Conservation (phyloP, 2,797 vertebrate species). For the Fringilla coelebs region DNA sequence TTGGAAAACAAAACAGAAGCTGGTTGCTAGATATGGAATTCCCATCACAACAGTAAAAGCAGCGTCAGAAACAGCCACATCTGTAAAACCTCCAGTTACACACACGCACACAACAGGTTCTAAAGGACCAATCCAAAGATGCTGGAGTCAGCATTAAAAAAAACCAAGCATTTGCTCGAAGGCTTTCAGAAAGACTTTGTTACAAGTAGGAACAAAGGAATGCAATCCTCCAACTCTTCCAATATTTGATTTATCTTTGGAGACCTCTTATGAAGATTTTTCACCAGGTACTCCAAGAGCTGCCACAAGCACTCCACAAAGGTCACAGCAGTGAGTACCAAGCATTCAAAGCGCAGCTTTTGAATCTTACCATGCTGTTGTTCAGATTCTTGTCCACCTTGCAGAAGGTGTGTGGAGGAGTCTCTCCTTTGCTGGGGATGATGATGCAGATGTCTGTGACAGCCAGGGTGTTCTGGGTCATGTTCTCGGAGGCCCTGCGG, state of each 20-base stretch:
- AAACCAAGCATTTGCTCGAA: neutral
- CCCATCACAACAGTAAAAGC: neutral
- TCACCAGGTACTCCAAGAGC: neutral
- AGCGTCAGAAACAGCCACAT: neutral
- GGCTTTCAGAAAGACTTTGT: neutral
- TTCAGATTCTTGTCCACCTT: constrained; percentile 98
- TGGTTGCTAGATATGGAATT: neutral
- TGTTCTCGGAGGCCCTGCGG: constrained; percentile 89
- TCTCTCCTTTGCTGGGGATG: constrained; percentile 94
- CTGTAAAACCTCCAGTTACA: neutral
- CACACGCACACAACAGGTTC: neutral
- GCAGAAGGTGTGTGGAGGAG: constrained; percentile 95
- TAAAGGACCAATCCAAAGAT: neutral
- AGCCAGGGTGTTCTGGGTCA: constrained; percentile 89
- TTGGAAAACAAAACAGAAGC: neutral
- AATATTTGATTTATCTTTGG: neutral
- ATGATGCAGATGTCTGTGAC: constrained; percentile 98
- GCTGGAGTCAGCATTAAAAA: neutral
- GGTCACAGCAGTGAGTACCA: accelerated
- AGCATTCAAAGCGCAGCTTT: neutral
- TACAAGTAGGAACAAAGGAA: neutral
- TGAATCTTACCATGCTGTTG: constrained; percentile 92
- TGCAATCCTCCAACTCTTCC: neutral
- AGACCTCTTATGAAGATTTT: neutral
- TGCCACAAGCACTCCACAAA: neutral